These are phyloP conservation scores for Schrankia costaestrigalis DNA, from an alignment of 2,888 invertebrate genomes.

Conservation along the genomic window DNA sequence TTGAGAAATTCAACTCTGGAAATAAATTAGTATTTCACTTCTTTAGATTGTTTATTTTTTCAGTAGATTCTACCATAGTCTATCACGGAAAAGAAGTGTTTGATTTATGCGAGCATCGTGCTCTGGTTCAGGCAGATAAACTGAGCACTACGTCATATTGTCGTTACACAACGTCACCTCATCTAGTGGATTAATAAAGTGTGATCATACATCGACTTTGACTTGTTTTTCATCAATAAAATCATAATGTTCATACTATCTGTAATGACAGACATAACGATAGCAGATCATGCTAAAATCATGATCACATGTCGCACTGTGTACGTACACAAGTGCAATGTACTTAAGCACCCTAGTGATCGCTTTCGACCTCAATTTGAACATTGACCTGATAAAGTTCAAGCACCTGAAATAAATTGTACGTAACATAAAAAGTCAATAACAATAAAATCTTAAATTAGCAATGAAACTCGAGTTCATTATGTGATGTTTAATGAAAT, in stretches of 20 bases:
- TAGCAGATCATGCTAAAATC: constrained; percentile 14
- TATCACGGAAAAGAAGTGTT: neutral
- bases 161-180: too few species aligned
- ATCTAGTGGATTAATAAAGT: too few species aligned
- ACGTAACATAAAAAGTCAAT: too few species aligned
- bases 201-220: too few species aligned
- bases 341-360: constrained; percentile 46
- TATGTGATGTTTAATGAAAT: too few species aligned
- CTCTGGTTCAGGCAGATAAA: too few species aligned
- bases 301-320: constrained; percentile 28
- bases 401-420: constrained; percentile 36
- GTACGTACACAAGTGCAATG: constrained; percentile 32
- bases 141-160: too few species aligned
- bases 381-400: constrained; percentile 58
- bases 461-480: too few species aligned
- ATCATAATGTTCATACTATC: constrained; percentile 13
- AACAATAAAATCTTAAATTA: too few species aligned
- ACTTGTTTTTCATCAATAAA: constrained; percentile 18
- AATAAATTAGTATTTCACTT: too few species aligned
- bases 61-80: neutral
- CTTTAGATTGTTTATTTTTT: neutral
- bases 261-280: constrained; percentile 13
- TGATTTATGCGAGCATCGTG: too few species aligned
- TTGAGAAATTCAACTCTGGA: too few species aligned
- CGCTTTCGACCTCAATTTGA: constrained; percentile 66